phyloP scores from a whole-genome alignment of 2,888 invertebrate genomes.

The Stenichneumon culpator region DNA sequence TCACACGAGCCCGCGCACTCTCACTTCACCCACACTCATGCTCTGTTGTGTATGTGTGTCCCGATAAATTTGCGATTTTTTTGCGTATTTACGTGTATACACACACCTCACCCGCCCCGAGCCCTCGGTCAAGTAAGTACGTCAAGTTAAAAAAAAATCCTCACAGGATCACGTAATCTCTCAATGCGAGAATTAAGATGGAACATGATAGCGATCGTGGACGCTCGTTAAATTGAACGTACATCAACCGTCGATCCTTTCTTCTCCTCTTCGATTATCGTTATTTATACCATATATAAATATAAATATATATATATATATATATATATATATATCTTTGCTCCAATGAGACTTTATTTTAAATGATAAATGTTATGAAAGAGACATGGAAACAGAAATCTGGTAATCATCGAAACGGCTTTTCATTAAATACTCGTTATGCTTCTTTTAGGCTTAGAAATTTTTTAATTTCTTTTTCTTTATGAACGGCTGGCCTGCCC shows the following conservation, averaged over 20 bases:
- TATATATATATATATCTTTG: slow-evolving; percentile 46
- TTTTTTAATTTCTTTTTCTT: slow-evolving; percentile 57
- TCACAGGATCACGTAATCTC: slow-evolving; percentile 31
- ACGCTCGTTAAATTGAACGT: slow-evolving; percentile 75
- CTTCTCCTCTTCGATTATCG: slow-evolving; percentile 72
- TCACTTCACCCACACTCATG: slow-evolving; percentile 58
- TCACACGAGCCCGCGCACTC: slow-evolving; percentile 58
- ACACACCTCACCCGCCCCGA: slow-evolving; percentile 71
- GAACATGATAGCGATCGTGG: slow-evolving; percentile 72
- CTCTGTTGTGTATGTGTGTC: slow-evolving; percentile 68
- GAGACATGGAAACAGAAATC: slow-evolving; percentile 57
- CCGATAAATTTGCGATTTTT: slow-evolving; percentile 27
- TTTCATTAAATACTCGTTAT: slow-evolving; percentile 51
- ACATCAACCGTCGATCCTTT: slow-evolving; percentile 70
- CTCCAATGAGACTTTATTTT: slow-evolving; percentile 61
- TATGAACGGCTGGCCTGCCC: slow-evolving; percentile 84
- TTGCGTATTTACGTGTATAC: slow-evolving; percentile 61
- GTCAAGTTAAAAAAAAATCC: slow-evolving; percentile 47
- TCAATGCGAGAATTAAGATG: slow-evolving; percentile 58
- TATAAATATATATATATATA: slow-evolving; percentile 50
- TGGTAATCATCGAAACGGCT: slow-evolving; percentile 41
- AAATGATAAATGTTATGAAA: slow-evolving; percentile 58
- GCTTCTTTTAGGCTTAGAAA: slow-evolving; percentile 64
- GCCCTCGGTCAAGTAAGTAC: slow-evolving; percentile 56
- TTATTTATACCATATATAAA: slow-evolving; percentile 55